Evolutionary conservation across 2,113 vertebrate genomes (phyloP), one percentile per base, ranked within the genome.

Genomic region (Phalacrocorax brasilianus): DNA sequence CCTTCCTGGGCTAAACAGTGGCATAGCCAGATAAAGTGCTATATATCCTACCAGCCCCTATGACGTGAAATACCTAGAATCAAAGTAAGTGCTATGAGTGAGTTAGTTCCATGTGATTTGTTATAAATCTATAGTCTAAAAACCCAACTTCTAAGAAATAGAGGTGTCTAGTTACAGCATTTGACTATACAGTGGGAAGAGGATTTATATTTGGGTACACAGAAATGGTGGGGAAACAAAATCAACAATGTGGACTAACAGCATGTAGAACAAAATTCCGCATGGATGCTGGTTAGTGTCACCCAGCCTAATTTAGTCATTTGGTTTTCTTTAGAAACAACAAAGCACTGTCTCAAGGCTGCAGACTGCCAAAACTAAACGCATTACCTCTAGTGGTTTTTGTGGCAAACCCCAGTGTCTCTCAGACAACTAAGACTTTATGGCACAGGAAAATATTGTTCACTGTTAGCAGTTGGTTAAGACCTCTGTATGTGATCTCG

Each of bases 141-240:
- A 7, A 0, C 3, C 7, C 7, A 58, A 0, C 28, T 47, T 77
- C 15, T 27, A 44, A 65, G 5, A 75, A 21, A 9, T 15, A 67
- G 30, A 23, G 0, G 0, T 75, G 24, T 63, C 7, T 27, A 35
- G 6, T 47, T 33, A 32, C 27, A 65, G 17, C 11, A 65, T 38
- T 65, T 73, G 35, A 50, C 45, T 52, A 5, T 22, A 52, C 8
- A 28, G 14, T 40, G 23, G 42, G 28, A 40, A 66, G n/a, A 63
- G 7, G 40, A 47, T 53, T 71, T 19, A 4, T 27, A 21, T 53
- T 33, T 58, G 24, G 26, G 22, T 73, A 52, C 14, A 42, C 35
- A 35, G 33, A 78, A 68, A 42, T 35, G 32, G 2, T 2, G 20
- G 23, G 68, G 26, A 49, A 77, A 30, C 3, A 44, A 89, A 70